A percentile compares a stretch with the other conserved stretches of the same genome.
These are phyloP conservation scores for Alviniconcha marisindica DNA, from an alignment of 1,140 invertebrate species.

Conservation along the genomic window DNA sequence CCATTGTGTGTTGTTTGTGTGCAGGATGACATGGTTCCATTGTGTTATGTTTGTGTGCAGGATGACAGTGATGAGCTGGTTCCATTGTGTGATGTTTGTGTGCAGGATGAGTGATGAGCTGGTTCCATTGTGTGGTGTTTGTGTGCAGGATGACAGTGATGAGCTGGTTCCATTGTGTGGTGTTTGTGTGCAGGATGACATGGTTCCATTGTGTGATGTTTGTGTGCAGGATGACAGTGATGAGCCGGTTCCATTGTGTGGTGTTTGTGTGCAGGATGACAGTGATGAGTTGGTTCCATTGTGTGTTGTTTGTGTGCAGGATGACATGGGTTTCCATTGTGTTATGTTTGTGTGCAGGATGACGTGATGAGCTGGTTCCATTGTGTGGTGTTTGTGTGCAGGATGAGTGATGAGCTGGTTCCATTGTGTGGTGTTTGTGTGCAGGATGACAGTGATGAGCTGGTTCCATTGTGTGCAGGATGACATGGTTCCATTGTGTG, in stretches of 20 bases:
- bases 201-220: too few relatives aligned
- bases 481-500: too few relatives aligned
- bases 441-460: too few relatives aligned
- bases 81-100: neutral
- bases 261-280: too few relatives aligned
- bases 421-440: too few relatives aligned
- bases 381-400: too few relatives aligned
- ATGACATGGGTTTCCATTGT: neutral
- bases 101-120: neutral
- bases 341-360: neutral
- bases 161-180: too few relatives aligned
- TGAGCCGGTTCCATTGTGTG: too few relatives aligned
- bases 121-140: neutral
- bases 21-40: neutral
- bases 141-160: slow-evolving; percentile 71
- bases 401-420: too few relatives aligned
- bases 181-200: too few relatives aligned
- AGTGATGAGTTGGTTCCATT: too few relatives aligned
- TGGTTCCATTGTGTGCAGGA: slow-evolving; percentile 80
- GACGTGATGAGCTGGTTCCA: neutral
- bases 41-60: slow-evolving; percentile 39
- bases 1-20: neutral
- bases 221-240: too few relatives aligned
- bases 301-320: neutral
- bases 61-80: slow-evolving; percentile 76